Evolutionary conservation across 2,113 vertebrate genomes (phyloP).

Genomic region (Prochilodus magdalenae): DNA sequence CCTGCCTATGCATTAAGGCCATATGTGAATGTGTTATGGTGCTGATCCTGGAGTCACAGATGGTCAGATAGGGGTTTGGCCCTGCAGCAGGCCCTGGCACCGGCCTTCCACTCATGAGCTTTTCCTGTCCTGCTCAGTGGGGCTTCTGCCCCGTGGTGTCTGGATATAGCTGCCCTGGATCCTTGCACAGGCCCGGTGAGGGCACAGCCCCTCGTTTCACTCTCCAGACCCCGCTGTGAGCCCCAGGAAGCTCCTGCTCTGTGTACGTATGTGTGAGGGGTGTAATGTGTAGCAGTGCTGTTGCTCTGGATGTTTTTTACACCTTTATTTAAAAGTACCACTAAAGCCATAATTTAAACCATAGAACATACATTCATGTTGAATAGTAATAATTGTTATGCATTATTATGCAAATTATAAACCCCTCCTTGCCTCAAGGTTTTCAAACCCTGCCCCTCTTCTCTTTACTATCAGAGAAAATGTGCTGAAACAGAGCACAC

Average conservation of each 20-base stretch:
- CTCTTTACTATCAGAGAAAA: too few species aligned
- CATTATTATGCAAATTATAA: too few species aligned
- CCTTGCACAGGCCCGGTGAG: constrained; percentile 8
- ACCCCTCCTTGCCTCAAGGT: too few species aligned
- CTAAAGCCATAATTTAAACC: too few species aligned
- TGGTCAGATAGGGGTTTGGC: constrained; percentile 49
- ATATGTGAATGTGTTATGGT: constrained; percentile 33
- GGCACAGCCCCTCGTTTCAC: constrained; percentile 26
- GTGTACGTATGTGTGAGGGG: constrained; percentile 5
- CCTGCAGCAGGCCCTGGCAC: constrained; percentile 49
- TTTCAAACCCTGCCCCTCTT: too few species aligned
- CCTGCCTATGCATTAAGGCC: constrained; percentile 21
- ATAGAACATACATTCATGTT: too few species aligned
- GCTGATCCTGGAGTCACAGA: constrained; percentile 38
- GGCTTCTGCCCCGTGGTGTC: constrained; percentile 37
- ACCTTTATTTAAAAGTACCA: too few species aligned
- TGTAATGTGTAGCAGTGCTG: background rate
- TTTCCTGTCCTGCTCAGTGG: constrained; percentile 39
- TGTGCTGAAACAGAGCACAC: too few species aligned
- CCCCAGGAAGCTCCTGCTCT: constrained; percentile 32
- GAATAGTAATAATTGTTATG: too few species aligned
- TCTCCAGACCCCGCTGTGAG: constrained; percentile 16
- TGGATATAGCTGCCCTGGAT: constrained; percentile 47
- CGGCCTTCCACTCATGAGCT: constrained; percentile 10
- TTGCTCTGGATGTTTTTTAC: background rate